Conservation (phyloP, 2,888 invertebrate genomes). For the Stratiomys singularior region DNA sequence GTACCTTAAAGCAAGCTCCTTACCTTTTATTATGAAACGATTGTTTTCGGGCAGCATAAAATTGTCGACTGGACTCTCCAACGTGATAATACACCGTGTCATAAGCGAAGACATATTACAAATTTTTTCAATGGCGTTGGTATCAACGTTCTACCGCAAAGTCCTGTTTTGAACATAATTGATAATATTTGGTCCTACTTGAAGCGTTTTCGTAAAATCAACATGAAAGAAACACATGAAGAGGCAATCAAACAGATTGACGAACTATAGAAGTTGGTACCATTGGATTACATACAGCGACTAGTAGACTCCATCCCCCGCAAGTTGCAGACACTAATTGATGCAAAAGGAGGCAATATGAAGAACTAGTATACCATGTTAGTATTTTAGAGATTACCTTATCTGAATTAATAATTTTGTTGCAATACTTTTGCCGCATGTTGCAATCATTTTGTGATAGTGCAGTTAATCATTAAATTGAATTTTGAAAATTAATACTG, state of each 20-base stretch:
- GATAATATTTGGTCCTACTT: constrained; percentile 21
- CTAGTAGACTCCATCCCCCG: constrained; percentile 1
- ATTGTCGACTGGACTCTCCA: constrained; percentile 27
- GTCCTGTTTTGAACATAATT: constrained; percentile 29
- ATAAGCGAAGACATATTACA: constrained; percentile 1
- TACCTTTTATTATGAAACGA: constrained; percentile 1
- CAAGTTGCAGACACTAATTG: too few species aligned
- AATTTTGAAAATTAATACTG: too few species aligned
- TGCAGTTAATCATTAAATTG: too few species aligned
- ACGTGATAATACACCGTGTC: constrained; percentile 21
- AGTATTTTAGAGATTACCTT: too few species aligned
- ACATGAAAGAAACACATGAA: not conserved
- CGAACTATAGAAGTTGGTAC: not conserved
- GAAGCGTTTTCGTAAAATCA: not conserved
- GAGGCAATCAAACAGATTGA: not conserved
- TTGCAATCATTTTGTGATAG: too few species aligned
- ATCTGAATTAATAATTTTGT: too few species aligned
- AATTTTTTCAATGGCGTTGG: not conserved
- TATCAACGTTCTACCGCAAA: constrained; percentile 4
- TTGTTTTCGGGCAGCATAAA: constrained; percentile 4
- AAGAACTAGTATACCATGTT: too few species aligned
- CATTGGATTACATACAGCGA: constrained; percentile 6
- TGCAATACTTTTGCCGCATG: too few species aligned
- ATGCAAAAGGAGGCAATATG: too few species aligned
- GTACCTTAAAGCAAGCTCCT: constrained; percentile 24